Base-by-base conservation (phyloP, 2,797 vertebrate genomes). In the Rhinophrynus dorsalis region DNA sequence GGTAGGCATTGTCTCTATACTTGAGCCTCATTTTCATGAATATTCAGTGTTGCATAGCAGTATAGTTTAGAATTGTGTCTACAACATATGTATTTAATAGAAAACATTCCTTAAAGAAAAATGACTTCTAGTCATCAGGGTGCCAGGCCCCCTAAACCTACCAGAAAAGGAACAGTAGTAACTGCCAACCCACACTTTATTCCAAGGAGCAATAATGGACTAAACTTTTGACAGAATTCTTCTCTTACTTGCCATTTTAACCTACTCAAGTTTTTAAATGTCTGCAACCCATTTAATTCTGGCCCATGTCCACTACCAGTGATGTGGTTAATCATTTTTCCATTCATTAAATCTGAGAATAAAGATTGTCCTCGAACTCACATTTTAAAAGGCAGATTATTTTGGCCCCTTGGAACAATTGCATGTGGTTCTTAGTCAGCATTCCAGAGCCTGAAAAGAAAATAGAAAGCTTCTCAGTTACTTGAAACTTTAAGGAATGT, bases 301-400 rank as follows among this genome's bases (percentile, higher is more conserved):
- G 60, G 59, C 68, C n/a, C 3, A 10, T 57, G 30, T 48, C 68
- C 68, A 56, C 38, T 27, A 24, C 26, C n/a, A 50, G 40, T 65
- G n/a, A 57, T 57, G 68, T 33, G 54, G 61, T 72, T 58, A 72
- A 65, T 72, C 54, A 58, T 58, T 72, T 70, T 65, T 65, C 67
- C 50, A 70, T 70, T 62, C 42, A 72, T 58, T 57, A 48, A 58
- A 65, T 18, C 15, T 58, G 44, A 50, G 52, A 40, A 72, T 37
- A 57, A 72, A 72, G 37, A 51, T 64, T 44, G 9, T 48, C 47
- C 33, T 55, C 7, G 24, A 56, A 48, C 59, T 56, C 6, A 57
- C 30, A 38, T 57, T 56, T 63, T 65, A 58, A 72, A 64, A 65
- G 58, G 26, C 54, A 50, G 60, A 38, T 58, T 59, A 32, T 60